Conservation (phyloP, 2,888 invertebrate genomes). For the Spisula solida region DNA sequence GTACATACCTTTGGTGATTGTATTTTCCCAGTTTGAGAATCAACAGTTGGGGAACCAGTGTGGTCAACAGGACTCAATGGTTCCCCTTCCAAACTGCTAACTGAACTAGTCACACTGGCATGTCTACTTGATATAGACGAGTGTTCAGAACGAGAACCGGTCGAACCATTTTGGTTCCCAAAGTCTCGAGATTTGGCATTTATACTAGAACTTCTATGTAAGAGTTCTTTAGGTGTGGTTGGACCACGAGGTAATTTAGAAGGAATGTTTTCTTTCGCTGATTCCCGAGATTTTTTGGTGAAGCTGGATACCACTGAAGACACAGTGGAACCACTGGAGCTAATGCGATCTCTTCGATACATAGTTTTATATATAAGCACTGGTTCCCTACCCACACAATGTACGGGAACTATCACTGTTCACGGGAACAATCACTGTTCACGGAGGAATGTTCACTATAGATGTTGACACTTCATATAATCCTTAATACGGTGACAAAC, state of each 20-base stretch:
- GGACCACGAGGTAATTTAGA: constrained; percentile 59
- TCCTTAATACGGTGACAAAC: neutral
- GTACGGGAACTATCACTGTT: neutral
- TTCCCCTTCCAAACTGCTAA: constrained; percentile 60
- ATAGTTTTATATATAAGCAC: constrained; percentile 33
- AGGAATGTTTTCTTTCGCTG: constrained; percentile 58
- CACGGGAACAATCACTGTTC: neutral
- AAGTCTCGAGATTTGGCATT: constrained; percentile 39
- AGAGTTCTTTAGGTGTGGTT: constrained; percentile 50
- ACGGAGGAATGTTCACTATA: neutral
- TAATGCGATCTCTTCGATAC: constrained; percentile 60
- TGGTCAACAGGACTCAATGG: constrained; percentile 39
- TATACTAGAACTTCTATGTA: constrained; percentile 21
- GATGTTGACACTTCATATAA: constrained; percentile 5
- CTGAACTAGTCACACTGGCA: constrained; percentile 61
- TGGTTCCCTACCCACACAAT: neutral
- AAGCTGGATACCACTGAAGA: constrained; percentile 71
- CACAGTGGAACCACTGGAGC: constrained; percentile 62
- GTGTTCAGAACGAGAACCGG: constrained; percentile 48
- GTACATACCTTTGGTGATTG: constrained; percentile 55
- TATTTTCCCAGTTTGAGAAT: constrained; percentile 31
- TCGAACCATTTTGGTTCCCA: constrained; percentile 43
- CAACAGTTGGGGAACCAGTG: neutral
- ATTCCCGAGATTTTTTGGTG: constrained; percentile 63
- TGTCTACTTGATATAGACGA: constrained; percentile 51